Base-by-base conservation (phyloP, 2,113 vertebrate species). In the Shinisaurus crocodilurus region DNA sequence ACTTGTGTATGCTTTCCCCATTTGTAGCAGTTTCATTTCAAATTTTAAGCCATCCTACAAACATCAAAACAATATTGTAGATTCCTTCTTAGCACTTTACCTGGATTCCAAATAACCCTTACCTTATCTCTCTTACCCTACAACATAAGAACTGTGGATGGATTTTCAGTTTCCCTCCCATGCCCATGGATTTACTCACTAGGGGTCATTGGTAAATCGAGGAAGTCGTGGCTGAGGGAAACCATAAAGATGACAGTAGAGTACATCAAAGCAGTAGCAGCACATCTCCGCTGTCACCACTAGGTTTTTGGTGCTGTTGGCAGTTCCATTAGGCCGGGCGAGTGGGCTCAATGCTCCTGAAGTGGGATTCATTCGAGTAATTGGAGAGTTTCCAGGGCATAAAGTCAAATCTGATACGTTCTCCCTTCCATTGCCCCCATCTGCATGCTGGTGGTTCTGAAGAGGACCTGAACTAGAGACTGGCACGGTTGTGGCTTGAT, bases 231-330 rank as follows among this genome's bases (percentile, higher is more conserved):
- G 98, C 97, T 98, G 98, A 92, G 98, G 98, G 92, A 98, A 98
- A 96, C 98, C 98, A 79, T 98, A 97, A 94, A 98, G 98, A 96
- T 98, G 98, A 97, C 98, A 98, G 97, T 98, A 98, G 96, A 98
- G 98, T 29, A 98, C 98, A 84, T 98, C 98, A 87, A 98, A 98
- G 97, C 98, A 98, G 96, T 98, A 98, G 97, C 97, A 98, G 97
- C 98, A 98, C 98, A 98, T 98, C 96, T 98, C 98, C 87, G 98
- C 98, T 88, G 97, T 98, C 96, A 98, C 98, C 96, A 98, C 98
- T 96, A 98, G 96, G 87, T 97, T 98, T 95, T 98, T 98, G 95
- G 97, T 96, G 96, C 96, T 96, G 93, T 97, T 97, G 97, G 97
- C 97, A 97, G 97, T 97, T 95, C 98, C 97, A 89, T 98, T 98